phyloP scores from a whole-genome alignment of 2,888 invertebrate genomes.

The Seira sanloemensis region DNA sequence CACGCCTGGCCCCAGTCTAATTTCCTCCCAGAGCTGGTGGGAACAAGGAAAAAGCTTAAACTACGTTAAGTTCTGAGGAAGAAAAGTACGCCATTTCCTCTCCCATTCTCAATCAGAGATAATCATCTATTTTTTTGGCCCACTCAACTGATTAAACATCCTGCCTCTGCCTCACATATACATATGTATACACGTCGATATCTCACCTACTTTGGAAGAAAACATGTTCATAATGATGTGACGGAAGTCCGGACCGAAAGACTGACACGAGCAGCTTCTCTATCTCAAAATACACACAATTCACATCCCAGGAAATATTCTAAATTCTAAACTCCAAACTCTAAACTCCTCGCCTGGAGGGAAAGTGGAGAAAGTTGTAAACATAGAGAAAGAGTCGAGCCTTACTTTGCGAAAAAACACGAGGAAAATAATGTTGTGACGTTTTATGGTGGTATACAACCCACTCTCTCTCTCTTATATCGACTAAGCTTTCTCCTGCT shows the following conservation, averaged over 20 bases:
- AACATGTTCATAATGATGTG: background rate
- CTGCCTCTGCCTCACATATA: too few relatives aligned
- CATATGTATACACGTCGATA: background rate
- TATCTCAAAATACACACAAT: too few relatives aligned
- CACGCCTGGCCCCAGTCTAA: too few relatives aligned
- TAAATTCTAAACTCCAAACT: background rate
- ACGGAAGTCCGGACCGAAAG: background rate
- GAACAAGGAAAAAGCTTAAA: too few relatives aligned
- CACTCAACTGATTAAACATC: too few relatives aligned
- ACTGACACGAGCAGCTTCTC: too few relatives aligned
- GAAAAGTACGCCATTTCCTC: too few relatives aligned
- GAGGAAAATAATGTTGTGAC: background rate
- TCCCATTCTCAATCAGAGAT: too few relatives aligned
- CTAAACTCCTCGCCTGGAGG: background rate
- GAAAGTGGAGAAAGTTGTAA: background rate
- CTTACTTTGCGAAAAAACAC: background rate
- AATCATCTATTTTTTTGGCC: too few relatives aligned
- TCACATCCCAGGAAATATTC: background rate
- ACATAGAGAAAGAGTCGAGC: background rate
- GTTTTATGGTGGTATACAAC: background rate
- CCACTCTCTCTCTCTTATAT: too few relatives aligned
- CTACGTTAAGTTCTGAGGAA: too few relatives aligned
- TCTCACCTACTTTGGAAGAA: background rate
- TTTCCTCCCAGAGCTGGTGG: too few relatives aligned
- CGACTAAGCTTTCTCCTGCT: background rate